Conservation (phyloP, 1,140 invertebrate genomes). For the Neotoxoptera formosana region DNA sequence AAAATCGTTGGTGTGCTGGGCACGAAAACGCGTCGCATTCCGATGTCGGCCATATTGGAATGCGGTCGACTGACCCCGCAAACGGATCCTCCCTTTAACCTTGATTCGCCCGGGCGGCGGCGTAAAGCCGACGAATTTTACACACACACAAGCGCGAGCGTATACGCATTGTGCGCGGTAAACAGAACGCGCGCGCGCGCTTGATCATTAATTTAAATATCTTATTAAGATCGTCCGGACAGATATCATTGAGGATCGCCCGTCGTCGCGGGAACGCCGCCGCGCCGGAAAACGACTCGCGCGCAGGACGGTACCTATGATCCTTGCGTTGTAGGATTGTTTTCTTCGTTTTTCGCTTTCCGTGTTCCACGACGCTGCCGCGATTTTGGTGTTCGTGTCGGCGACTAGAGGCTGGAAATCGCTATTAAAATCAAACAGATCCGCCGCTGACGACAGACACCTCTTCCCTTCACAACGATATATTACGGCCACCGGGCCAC, state of each 20-base stretch:
- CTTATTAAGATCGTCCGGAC: constrained; percentile 54
- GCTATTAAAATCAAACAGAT: background rate
- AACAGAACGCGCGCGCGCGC: background rate
- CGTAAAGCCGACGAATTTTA: constrained; percentile 31
- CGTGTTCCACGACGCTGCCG: background rate
- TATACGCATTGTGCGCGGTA: background rate
- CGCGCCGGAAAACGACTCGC: background rate
- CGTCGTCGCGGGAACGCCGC: background rate
- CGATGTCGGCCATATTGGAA: constrained; percentile 69
- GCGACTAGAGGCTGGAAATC: background rate
- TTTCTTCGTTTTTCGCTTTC: background rate
- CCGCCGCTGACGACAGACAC: background rate
- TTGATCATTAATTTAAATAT: constrained; percentile 56
- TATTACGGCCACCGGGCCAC: background rate
- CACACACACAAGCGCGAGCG: background rate
- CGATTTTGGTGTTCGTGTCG: background rate
- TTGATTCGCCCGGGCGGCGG: constrained; percentile 30
- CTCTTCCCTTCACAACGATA: background rate
- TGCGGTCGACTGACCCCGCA: constrained; percentile 64
- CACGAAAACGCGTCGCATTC: constrained; percentile 66
- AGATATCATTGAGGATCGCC: constrained; percentile 47
- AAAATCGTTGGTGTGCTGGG: background rate
- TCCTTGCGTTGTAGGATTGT: background rate
- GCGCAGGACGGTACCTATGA: background rate
- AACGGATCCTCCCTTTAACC: constrained; percentile 57